A percentile compares a stretch with the other conserved stretches of the same genome.
Conservation (phyloP, 2,797 vertebrate species). For the Typhlichthys subterraneus region DNA sequence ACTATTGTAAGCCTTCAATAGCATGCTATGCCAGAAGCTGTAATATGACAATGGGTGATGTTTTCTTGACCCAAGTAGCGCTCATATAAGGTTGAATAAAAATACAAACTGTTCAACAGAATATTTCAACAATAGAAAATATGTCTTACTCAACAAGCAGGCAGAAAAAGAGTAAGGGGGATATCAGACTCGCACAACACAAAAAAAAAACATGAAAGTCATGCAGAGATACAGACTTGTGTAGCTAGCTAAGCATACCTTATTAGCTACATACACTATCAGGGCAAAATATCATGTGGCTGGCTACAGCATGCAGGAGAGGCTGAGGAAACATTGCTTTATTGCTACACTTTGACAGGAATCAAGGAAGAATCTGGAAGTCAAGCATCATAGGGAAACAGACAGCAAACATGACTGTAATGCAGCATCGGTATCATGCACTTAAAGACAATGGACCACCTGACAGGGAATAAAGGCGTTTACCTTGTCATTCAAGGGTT, state of each 20-base stretch:
- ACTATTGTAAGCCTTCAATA: constrained; percentile 13
- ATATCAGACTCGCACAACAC: constrained; percentile 56
- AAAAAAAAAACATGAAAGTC: constrained; percentile 60
- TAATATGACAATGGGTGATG: constrained; percentile 45
- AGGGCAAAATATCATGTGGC: constrained; percentile 58
- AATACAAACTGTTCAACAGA: constrained; percentile 51
- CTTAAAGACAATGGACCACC: constrained; percentile 47
- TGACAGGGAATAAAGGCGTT: constrained; percentile 31
- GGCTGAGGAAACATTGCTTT: constrained; percentile 59
- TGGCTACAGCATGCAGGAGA: constrained; percentile 69
- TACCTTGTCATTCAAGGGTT: constrained; percentile 37
- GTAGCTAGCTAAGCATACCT: constrained; percentile 60
- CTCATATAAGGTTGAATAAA: constrained; percentile 49
- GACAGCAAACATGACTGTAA: constrained; percentile 55
- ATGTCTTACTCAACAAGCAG: constrained; percentile 55
- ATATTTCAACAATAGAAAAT: constrained; percentile 60
- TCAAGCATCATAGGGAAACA: constrained; percentile 70
- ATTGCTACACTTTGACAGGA: constrained; percentile 74
- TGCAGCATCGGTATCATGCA: constrained; percentile 68
- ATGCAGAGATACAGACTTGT: constrained; percentile 64
- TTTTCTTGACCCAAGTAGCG: constrained; percentile 51
- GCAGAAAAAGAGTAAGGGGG: constrained; percentile 38
- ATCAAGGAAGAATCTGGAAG: constrained; percentile 73
- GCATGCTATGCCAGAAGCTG: constrained; percentile 47
- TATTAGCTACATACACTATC: constrained; percentile 68